A percentile compares a stretch with the other conserved stretches of the same genome.
phyloP scores from a whole-genome alignment of 2,113 vertebrate genomes.

The Chinchilla lanigera region DNA sequence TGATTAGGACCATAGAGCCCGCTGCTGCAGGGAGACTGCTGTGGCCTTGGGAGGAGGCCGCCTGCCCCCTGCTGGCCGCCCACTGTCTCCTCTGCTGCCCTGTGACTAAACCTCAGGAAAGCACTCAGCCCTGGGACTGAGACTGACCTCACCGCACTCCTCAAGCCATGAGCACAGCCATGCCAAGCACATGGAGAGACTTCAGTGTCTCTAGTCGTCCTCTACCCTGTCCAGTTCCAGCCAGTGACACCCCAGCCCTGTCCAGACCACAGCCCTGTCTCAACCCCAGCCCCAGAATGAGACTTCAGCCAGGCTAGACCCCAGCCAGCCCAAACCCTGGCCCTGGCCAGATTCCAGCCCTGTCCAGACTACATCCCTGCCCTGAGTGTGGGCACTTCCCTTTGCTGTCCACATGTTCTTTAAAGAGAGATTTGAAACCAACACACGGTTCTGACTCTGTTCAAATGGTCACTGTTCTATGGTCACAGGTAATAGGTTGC shows the following conservation, averaged over 20 bases:
- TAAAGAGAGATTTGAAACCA: too few species aligned
- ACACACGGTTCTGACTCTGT: not conserved
- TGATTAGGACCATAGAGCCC: not conserved
- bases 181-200: not conserved
- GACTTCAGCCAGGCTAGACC: not conserved
- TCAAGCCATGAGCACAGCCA: not conserved
- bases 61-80: slow-evolving; percentile 66
- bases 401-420: not conserved
- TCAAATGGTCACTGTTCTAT: not conserved
- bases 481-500: too few species aligned
- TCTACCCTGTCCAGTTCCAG: not conserved
- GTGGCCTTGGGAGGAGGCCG: not conserved
- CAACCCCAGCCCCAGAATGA: not conserved
- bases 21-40: not conserved
- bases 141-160: not conserved
- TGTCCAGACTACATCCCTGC: not conserved
- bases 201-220: not conserved
- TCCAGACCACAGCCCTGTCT: not conserved
- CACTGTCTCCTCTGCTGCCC: rapidly evolving
- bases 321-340: not conserved
- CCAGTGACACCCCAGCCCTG: not conserved
- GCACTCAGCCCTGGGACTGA: not conserved
- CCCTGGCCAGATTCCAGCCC: not conserved
- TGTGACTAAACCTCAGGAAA: not conserved
- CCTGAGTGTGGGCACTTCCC: not conserved